Percentiles rank a stretch among this genome's conserved stretches.
Evolutionary conservation across 2,797 vertebrate species (phyloP).

Genomic region (Orientallactaga sibirica): DNA sequence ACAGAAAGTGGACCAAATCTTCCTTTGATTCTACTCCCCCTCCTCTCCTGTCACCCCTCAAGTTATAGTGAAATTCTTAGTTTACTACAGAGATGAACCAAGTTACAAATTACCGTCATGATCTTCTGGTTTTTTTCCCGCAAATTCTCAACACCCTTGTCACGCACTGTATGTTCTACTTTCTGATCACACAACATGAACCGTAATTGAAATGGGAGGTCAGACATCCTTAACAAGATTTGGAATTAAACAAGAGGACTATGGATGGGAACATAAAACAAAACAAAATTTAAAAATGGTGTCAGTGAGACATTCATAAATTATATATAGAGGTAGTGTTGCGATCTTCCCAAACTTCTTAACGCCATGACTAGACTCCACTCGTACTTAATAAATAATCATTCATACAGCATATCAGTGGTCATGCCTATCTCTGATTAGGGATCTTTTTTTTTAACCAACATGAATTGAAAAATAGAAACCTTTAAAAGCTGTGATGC

Average conservation of each 20-base stretch:
- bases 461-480: constrained; percentile 25
- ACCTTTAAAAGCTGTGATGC: neutral
- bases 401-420: neutral
- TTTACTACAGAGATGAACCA: constrained; percentile 56
- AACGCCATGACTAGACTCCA: neutral
- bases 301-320: constrained; percentile 19
- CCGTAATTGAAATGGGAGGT: neutral
- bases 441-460: constrained; percentile 15
- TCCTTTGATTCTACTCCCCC: constrained; percentile 44
- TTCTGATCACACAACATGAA: constrained; percentile 51
- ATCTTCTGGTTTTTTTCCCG: neutral
- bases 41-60: constrained; percentile 48
- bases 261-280: constrained; percentile 25
- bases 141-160: constrained; percentile 7
- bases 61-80: constrained; percentile 55
- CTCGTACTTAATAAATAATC: neutral
- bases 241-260: neutral
- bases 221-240: constrained; percentile 14
- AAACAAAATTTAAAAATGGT: neutral
- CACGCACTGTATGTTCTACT: constrained; percentile 50
- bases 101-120: constrained; percentile 22
- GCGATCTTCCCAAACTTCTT: constrained; percentile 14
- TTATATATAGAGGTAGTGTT: neutral
- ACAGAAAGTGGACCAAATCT: constrained; percentile 58
- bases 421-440: neutral